Conservation (phyloP, 2,113 vertebrate species). For the Emydura subglobosa region DNA sequence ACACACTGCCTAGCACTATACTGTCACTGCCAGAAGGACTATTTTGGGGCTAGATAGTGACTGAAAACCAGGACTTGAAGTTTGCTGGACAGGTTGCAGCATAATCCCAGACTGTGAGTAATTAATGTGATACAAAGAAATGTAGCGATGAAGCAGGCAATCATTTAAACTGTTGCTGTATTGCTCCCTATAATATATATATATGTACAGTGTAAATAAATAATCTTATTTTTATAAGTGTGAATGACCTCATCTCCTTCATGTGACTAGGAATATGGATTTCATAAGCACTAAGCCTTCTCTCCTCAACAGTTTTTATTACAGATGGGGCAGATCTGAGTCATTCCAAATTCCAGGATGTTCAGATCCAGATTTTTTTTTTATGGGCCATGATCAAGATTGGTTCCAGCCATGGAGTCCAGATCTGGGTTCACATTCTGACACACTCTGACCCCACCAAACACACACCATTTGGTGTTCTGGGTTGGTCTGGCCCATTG, state of each 20-base stretch:
- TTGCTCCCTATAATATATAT: background rate
- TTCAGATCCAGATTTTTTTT: background rate
- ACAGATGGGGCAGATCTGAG: background rate
- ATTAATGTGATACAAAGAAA: background rate
- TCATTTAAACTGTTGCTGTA: background rate
- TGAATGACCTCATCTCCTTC: slow-evolving; percentile 12
- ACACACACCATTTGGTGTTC: background rate
- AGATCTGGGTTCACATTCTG: background rate
- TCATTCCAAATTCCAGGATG: background rate
- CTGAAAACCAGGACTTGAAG: background rate
- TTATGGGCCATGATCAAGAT: background rate
- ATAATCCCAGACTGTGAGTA: background rate
- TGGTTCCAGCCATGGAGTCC: background rate
- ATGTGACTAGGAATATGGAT: background rate
- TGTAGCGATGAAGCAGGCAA: background rate
- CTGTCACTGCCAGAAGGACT: background rate
- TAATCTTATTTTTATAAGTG: slow-evolving; percentile 58
- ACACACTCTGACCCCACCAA: background rate
- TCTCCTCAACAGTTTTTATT: background rate
- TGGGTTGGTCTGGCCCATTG: background rate
- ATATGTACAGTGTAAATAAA: slow-evolving; percentile 38
- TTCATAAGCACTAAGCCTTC: background rate
- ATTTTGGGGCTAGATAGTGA: background rate
- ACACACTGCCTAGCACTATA: background rate
- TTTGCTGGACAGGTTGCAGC: background rate